Evolutionary conservation across 2,797 vertebrate species (phyloP), one percentile per base, ranked within the genome.

Genomic region (Lerista edwardsae): DNA sequence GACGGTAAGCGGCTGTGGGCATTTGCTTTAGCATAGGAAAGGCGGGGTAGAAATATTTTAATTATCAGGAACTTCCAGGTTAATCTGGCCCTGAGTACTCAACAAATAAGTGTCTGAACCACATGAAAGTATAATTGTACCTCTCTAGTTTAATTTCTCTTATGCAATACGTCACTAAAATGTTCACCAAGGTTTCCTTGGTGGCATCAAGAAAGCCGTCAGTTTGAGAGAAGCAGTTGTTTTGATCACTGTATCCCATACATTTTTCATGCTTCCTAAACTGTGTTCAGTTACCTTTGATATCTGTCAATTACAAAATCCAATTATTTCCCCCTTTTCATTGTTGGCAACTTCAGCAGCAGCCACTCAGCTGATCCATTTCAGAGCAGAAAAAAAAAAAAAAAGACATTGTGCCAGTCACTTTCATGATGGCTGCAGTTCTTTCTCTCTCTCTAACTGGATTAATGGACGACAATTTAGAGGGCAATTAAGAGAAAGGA

Each of bases 391-490:
- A 55, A 15, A 55, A 15, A 55, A 55, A 55, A 9, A 10, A 34
- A 6, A n/a, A 21, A 15, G 79, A 69, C 51, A 41, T 71, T 80
- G 55, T 80, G 79, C 65, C 31, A 55, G 10, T 44, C 31, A 2
- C 23, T 57, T 80, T 69, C 79, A 57, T 25, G 6, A 55, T 31
- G 23, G 51, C 65, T 74, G 44, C 44, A 51, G 15, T 51, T 75
- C n/a, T 21, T 80, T 80, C 69, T 71, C 79, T 71, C 79, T 80
- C 79, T 71, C 51, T 39, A 15, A 47, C 67, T 71, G 57, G 59
- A 80, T 80, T 57, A 69, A 69, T n/a, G 19, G 55, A 21, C n/a
- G 51, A 69, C 65, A 69, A 80, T 8, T 2, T 36, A 34, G 8
- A 69, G 14, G 2, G 14, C 23, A 17, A 47, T 69, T 71, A 17